phyloP scores from a whole-genome alignment of 2,888 invertebrate species.

The Pollenia griseotomentosa region DNA sequence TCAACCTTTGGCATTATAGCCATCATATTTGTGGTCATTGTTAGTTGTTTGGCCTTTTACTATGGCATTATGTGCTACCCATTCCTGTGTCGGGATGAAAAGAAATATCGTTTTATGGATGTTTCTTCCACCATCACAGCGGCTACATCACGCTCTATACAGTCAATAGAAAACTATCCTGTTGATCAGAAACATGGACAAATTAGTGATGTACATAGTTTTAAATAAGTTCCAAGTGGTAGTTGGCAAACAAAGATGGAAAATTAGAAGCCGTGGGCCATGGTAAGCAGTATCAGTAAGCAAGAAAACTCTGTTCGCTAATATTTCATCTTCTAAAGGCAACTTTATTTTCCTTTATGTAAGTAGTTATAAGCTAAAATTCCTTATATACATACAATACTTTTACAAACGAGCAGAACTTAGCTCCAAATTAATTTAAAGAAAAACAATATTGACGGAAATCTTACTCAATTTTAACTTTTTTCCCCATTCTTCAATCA shows the following conservation, averaged over 20 bases:
- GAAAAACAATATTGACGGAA: slow-evolving; percentile 1
- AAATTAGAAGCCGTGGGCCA: background rate
- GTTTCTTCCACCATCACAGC: slow-evolving; percentile 83
- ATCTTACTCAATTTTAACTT: background rate
- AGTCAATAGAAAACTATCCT: slow-evolving; percentile 83
- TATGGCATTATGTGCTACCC: slow-evolving; percentile 89
- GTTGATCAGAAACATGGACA: slow-evolving; percentile 81
- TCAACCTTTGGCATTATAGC: slow-evolving; percentile 88
- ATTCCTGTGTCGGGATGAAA: slow-evolving; percentile 85
- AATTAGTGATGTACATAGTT: slow-evolving; percentile 57
- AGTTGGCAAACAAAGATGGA: background rate
- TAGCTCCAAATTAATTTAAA: background rate
- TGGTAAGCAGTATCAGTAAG: slow-evolving; percentile 10
- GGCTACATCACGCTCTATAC: slow-evolving; percentile 83
- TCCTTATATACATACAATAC: slow-evolving; percentile 17
- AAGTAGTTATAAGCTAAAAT: slow-evolving; percentile 35
- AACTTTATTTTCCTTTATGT: slow-evolving; percentile 6
- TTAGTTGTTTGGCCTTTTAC: slow-evolving; percentile 85
- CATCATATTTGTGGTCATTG: slow-evolving; percentile 81
- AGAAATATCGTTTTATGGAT: slow-evolving; percentile 83
- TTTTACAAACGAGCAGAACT: background rate
- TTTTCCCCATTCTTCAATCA: background rate
- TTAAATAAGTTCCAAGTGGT: slow-evolving; percentile 46
- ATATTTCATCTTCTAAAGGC: background rate
- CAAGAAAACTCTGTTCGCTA: background rate